Conservation (phyloP, 2,113 vertebrate genomes). For the Prunella fulvescens region DNA sequence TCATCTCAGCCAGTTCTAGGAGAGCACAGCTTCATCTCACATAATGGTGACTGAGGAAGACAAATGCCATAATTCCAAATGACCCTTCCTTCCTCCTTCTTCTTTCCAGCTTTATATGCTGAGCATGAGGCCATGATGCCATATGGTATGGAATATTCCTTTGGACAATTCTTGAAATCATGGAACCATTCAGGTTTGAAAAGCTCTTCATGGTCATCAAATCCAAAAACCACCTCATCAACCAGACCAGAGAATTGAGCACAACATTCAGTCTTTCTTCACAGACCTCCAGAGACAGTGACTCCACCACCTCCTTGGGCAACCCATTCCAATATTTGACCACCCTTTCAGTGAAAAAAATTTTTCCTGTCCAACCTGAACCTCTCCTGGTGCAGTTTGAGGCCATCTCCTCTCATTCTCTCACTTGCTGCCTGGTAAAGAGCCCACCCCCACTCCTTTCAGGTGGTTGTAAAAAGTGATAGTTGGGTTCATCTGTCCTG, state of each 20-base stretch:
- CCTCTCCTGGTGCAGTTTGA: background rate
- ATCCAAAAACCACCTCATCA: background rate
- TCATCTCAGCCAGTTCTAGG: background rate
- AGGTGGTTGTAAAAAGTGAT: background rate
- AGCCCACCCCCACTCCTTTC: background rate
- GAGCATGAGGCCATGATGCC: too few relatives aligned
- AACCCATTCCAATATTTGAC: background rate
- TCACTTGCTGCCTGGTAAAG: background rate
- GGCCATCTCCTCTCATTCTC: background rate
- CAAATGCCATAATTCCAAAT: background rate
- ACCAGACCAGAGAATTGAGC: background rate
- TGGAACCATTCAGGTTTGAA: background rate
- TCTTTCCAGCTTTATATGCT: background rate
- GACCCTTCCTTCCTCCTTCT: background rate
- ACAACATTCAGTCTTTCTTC: background rate
- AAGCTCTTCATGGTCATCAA: background rate
- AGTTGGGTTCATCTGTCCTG: background rate
- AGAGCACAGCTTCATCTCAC: background rate
- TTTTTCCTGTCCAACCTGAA: background rate
- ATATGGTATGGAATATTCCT: background rate
- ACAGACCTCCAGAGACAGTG: background rate
- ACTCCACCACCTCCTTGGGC: background rate
- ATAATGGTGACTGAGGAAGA: background rate
- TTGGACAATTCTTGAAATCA: background rate
- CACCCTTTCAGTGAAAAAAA: background rate